Percentiles rank a stretch among this genome's conserved stretches.
These are phyloP conservation scores for Brachyhypopomus gauderio DNA, from an alignment of 2,113 vertebrate genomes.

Conservation along the genomic window DNA sequence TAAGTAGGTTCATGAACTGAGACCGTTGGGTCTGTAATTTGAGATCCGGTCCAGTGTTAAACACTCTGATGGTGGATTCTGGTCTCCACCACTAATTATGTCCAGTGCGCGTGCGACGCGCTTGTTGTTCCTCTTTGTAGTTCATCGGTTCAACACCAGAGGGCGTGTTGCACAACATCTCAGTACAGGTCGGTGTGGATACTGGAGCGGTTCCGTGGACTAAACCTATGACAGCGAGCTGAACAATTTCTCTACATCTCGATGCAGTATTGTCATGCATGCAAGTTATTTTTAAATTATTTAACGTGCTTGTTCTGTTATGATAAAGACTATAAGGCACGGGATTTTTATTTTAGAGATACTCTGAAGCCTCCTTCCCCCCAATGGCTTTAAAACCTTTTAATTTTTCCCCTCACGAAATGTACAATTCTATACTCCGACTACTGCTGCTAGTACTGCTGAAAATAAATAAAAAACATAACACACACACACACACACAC, in stretches of 20 bases:
- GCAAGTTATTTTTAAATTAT: not conserved
- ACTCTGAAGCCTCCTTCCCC: no score
- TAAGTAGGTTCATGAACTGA: not conserved
- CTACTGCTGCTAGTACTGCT: no score
- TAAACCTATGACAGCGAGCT: conserved; percentile 56
- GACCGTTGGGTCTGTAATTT: not conserved
- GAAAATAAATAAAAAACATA: not conserved
- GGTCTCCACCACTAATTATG: not conserved
- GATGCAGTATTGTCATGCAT: not conserved
- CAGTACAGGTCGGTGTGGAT: conserved; percentile 37
- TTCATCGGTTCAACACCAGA: conserved; percentile 60
- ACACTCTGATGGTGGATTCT: not conserved
- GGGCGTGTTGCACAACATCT: conserved; percentile 62
- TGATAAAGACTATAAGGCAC: no score
- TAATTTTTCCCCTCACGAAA: no score
- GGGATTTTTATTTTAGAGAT: no score
- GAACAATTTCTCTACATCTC: conserved; percentile 41
- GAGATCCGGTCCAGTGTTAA: not conserved
- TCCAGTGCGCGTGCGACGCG: not conserved
- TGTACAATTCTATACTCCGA: no score
- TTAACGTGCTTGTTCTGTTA: no score
- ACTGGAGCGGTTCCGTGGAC: conserved; percentile 64
- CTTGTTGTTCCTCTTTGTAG: not conserved
- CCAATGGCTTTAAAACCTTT: not conserved
- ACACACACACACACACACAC: not conserved